phyloP scores from a whole-genome alignment of 2,113 vertebrate genomes.

The Pseudopodoces humilis region DNA sequence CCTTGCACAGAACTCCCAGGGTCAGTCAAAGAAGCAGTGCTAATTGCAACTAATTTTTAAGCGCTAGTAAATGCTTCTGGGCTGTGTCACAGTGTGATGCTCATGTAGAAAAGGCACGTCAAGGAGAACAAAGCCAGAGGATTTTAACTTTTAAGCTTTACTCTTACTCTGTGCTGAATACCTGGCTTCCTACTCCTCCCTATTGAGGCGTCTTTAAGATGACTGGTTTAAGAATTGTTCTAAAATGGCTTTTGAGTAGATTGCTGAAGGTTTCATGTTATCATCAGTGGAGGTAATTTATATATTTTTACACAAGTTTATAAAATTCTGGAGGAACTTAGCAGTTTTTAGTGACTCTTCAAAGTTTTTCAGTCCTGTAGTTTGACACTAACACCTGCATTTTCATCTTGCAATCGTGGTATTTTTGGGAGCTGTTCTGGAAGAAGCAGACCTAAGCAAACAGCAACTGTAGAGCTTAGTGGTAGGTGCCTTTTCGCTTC shows the following conservation, averaged over 20 bases:
- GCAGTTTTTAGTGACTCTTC: not conserved
- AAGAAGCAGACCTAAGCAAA: conserved; percentile 14
- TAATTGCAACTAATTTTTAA: not conserved
- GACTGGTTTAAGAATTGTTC: not conserved
- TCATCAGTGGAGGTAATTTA: not conserved
- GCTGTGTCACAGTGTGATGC: not conserved
- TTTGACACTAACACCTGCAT: not conserved
- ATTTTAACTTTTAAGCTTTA: not conserved
- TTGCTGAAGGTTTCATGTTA: not conserved
- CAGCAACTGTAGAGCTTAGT: not conserved
- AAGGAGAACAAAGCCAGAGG: not conserved
- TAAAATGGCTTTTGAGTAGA: not conserved
- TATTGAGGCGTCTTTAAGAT: not conserved
- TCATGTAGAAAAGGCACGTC: not conserved
- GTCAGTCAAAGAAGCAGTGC: not conserved
- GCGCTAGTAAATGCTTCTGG: not conserved
- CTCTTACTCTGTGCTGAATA: not conserved
- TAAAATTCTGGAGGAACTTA: not conserved
- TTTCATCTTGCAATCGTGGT: not conserved
- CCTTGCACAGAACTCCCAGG: not conserved
- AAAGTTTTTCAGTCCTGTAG: not conserved
- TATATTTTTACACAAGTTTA: not conserved
- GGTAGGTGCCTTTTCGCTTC: not conserved
- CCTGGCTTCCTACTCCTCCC: not conserved
- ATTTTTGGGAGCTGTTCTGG: not conserved